A percentile compares a stretch with the other conserved stretches of the same genome.
Conservation (phyloP, 2,888 invertebrate species). For the Callyntrura guangdongensis region DNA sequence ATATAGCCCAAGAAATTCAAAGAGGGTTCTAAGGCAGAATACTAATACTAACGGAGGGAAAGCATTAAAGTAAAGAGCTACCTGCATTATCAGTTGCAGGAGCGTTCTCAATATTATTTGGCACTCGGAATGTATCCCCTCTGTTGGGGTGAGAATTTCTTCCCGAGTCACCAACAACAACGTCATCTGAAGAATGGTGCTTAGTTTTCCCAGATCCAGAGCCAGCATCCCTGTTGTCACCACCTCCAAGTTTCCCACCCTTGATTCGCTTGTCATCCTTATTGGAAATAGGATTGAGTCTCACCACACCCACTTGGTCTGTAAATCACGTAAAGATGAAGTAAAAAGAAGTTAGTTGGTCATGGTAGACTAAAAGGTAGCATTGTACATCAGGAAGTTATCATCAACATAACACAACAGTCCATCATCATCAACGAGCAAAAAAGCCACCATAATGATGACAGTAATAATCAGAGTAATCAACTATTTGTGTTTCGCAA, state of each 20-base stretch:
- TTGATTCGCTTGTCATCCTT: slow-evolving; percentile 82
- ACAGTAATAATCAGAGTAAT: slow-evolving; percentile 72
- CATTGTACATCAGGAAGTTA: slow-evolving; percentile 24
- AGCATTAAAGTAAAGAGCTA: slow-evolving; percentile 10
- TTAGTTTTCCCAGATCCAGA: slow-evolving; percentile 65
- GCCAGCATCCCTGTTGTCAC: slow-evolving; percentile 69
- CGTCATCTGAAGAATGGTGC: slow-evolving; percentile 69
- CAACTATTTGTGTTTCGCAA: slow-evolving; percentile 52
- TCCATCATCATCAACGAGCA: slow-evolving; percentile 71
- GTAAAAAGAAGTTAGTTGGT: slow-evolving; percentile 26
- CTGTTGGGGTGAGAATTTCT: slow-evolving; percentile 75
- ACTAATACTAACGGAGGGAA: too few relatives aligned
- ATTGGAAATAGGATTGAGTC: slow-evolving; percentile 83
- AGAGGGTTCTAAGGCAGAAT: background rate
- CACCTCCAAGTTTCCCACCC: slow-evolving; percentile 68
- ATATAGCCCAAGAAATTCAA: too few relatives aligned
- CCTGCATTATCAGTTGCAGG: slow-evolving; percentile 83
- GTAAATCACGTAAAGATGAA: slow-evolving; percentile 47
- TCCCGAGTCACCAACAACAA: slow-evolving; percentile 74
- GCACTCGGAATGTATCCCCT: slow-evolving; percentile 81
- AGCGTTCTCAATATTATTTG: slow-evolving; percentile 80
- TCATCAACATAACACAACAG: slow-evolving; percentile 59
- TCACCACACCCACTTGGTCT: slow-evolving; percentile 83
- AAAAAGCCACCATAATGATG: slow-evolving; percentile 61
- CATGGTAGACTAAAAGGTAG: slow-evolving; percentile 51